Conservation (phyloP, 30 jellyfish, hydroid and myxozoan genomes). For the Chrysaora quinquecirrha region DNA sequence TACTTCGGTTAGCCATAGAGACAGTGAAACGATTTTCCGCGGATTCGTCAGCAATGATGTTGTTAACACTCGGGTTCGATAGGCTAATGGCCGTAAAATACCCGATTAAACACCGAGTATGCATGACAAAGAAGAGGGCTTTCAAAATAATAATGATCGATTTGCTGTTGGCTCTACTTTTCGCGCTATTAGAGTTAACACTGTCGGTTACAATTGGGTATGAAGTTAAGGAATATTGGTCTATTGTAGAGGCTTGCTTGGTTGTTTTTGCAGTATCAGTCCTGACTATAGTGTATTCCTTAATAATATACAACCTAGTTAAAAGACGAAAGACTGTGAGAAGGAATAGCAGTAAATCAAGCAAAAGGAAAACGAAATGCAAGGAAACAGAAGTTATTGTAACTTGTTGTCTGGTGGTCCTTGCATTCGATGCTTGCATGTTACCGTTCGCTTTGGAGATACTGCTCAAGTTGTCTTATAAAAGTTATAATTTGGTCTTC, state of each 20-base stretch:
- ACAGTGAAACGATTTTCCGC: neutral
- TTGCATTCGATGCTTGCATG: conserved; percentile 16
- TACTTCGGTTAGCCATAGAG: neutral
- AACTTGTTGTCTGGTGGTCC: conserved; percentile 16
- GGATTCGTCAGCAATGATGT: neutral
- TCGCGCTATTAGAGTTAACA: neutral
- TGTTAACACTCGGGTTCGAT: conserved; percentile 1
- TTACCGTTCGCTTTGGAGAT: conserved; percentile 8
- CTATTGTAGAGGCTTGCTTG: neutral
- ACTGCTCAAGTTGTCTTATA: neutral
- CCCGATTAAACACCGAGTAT: conserved; percentile 43
- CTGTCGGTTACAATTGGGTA: neutral
- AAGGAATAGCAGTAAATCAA: neutral
- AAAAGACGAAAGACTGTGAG: neutral
- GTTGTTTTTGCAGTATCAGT: neutral
- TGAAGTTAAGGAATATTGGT: neutral
- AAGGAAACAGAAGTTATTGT: neutral
- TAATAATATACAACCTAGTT: conserved; percentile 3
- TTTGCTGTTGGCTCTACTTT: neutral
- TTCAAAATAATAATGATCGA: neutral
- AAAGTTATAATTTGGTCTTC: neutral
- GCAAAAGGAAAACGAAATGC: neutral
- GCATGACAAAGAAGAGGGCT: conserved; percentile 41
- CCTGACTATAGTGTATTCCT: neutral
- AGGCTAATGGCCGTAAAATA: conserved; percentile 21